phyloP scores from a whole-genome alignment of 2,888 invertebrate species.

The Machimus rusticus region DNA sequence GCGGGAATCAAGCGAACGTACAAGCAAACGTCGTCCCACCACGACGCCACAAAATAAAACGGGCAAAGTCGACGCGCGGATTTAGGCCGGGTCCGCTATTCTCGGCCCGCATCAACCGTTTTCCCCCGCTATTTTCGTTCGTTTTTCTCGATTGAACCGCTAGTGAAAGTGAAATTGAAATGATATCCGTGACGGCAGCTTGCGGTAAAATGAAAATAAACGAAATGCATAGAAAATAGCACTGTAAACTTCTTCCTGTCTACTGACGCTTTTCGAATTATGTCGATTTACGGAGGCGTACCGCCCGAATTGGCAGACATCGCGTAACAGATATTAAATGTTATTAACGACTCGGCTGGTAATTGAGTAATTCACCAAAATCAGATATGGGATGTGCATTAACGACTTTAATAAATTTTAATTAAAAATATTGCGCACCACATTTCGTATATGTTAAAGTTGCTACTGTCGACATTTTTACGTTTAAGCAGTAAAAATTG shows the following conservation, averaged over 20 bases:
- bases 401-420: no score
- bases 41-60: not conserved
- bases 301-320: not conserved
- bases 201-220: not conserved
- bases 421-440: no score
- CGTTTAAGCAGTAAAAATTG: no score
- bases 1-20: not conserved
- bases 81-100: not conserved
- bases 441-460: no score
- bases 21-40: not conserved
- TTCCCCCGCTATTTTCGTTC: not conserved
- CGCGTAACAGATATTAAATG: not conserved
- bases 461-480: no score
- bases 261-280: not conserved
- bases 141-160: not conserved
- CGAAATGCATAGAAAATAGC: not conserved
- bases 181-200: not conserved
- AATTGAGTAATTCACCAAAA: not conserved
- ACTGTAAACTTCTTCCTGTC: not conserved
- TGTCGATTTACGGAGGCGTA: not conserved
- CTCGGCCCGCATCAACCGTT: not conserved
- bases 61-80: not conserved
- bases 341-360: not conserved
- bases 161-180: slow-evolving; percentile 1
- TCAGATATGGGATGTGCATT: no score